phyloP scores from a whole-genome alignment of 2,113 vertebrate species.

The Syngnathoides biaculeatus region DNA sequence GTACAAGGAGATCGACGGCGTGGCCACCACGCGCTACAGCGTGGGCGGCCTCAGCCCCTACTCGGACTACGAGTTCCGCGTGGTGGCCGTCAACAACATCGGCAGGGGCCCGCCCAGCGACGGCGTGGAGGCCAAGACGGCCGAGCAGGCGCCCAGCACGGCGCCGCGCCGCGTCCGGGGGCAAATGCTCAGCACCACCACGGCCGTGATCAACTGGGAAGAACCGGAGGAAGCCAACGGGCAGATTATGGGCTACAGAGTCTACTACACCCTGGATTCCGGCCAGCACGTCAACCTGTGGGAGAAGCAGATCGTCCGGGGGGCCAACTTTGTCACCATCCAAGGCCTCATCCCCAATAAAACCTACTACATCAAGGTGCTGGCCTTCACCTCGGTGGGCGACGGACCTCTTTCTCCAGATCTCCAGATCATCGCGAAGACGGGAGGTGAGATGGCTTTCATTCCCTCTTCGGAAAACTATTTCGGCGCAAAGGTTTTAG shows the following conservation, averaged over 20 bases:
- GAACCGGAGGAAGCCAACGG: slow-evolving; percentile 96
- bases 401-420: slow-evolving; percentile 94
- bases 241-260: slow-evolving; percentile 95
- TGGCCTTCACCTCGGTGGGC: slow-evolving; percentile 97
- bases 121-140: slow-evolving; percentile 89
- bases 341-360: slow-evolving; percentile 91
- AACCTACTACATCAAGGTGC: slow-evolving; percentile 94
- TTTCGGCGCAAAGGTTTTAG: slow-evolving; percentile 5
- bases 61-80: slow-evolving; percentile 95
- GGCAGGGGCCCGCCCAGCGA: slow-evolving; percentile 92
- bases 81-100: slow-evolving; percentile 97
- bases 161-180: slow-evolving; percentile 91
- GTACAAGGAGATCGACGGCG: slow-evolving; percentile 96
- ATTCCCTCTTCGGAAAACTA: neutral
- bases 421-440: slow-evolving; percentile 97
- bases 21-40: slow-evolving; percentile 96
- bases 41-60: slow-evolving; percentile 96
- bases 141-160: slow-evolving; percentile 95
- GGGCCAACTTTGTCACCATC: slow-evolving; percentile 92
- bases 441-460: slow-evolving; percentile 81
- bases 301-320: slow-evolving; percentile 96
- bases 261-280: slow-evolving; percentile 95
- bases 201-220: slow-evolving; percentile 96
- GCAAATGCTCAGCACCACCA: slow-evolving; percentile 94
- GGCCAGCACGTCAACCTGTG: slow-evolving; percentile 88